phyloP scores from a whole-genome alignment of 1,140 invertebrate genomes.

The Triops longicaudatus region DNA sequence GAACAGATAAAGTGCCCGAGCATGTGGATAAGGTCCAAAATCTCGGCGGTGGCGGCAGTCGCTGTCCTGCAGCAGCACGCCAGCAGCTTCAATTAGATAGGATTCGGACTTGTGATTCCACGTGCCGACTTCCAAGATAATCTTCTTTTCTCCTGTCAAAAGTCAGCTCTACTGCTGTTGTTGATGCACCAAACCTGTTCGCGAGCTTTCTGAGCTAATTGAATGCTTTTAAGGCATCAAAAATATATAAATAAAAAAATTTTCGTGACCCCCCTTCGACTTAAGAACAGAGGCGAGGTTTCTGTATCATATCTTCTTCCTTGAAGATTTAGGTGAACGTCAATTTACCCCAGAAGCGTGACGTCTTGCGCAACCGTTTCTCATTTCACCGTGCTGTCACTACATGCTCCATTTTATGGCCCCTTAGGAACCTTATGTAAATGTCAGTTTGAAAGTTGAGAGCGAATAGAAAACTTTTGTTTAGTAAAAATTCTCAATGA shows the following conservation, averaged over 20 bases:
- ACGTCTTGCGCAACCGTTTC: too few relatives aligned
- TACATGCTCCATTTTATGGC: too few relatives aligned
- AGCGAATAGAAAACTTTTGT: too few relatives aligned
- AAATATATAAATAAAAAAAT: background rate
- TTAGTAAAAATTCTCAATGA: too few relatives aligned
- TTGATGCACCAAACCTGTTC: conserved; percentile 11
- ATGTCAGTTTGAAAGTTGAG: too few relatives aligned
- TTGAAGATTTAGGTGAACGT: too few relatives aligned
- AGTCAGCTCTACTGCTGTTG: background rate
- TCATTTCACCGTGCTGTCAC: too few relatives aligned
- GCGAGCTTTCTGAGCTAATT: background rate
- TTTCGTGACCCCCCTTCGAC: background rate
- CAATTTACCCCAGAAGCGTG: too few relatives aligned
- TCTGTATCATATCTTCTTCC: background rate
- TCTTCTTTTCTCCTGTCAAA: background rate
- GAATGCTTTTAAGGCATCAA: background rate
- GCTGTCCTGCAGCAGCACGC: background rate
- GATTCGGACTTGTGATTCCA: background rate
- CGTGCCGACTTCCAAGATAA: conserved; percentile 3
- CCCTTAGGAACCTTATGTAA: too few relatives aligned
- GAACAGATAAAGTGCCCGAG: background rate
- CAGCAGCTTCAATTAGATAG: conserved; percentile 1
- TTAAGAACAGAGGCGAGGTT: background rate
- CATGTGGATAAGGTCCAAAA: background rate
- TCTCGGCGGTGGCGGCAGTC: background rate